phyloP scores from a whole-genome alignment of 2,888 invertebrate species.

The Ferrisia virgata region DNA sequence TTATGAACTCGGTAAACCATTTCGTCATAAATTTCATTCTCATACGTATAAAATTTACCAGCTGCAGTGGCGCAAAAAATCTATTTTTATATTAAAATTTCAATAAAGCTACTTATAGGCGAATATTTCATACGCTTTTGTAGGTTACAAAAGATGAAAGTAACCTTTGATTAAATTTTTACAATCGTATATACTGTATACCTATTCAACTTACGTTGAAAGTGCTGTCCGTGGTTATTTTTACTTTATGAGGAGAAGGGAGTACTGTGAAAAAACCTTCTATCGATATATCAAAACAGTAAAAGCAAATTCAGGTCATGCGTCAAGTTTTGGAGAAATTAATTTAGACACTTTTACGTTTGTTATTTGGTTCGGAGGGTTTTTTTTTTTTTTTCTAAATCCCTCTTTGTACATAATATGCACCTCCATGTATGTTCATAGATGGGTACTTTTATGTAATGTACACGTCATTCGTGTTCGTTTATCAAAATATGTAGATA shows the following conservation, averaged over 20 bases:
- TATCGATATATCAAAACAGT: conserved; percentile 6
- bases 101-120: conserved; percentile 5
- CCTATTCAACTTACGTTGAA: not conserved
- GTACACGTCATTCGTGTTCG: not conserved
- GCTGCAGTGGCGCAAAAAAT: not conserved
- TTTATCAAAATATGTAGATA: not conserved
- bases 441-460: too few relatives aligned
- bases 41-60: not conserved
- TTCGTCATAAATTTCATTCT: not conserved
- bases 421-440: not conserved
- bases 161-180: conserved; percentile 3
- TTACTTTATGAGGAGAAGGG: not conserved
- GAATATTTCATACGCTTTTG: not conserved
- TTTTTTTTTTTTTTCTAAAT: not conserved
- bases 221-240: not conserved
- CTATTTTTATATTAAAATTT: conserved; percentile 14
- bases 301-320: conserved; percentile 24
- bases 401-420: not conserved
- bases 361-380: not conserved
- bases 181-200: not conserved
- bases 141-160: conserved; percentile 12
- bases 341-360: not conserved
- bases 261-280: not conserved
- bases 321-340: conserved; percentile 13
- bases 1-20: not conserved